Base-by-base conservation (phyloP, 1,140 invertebrate genomes). In the Drosophila asahinai region DNA sequence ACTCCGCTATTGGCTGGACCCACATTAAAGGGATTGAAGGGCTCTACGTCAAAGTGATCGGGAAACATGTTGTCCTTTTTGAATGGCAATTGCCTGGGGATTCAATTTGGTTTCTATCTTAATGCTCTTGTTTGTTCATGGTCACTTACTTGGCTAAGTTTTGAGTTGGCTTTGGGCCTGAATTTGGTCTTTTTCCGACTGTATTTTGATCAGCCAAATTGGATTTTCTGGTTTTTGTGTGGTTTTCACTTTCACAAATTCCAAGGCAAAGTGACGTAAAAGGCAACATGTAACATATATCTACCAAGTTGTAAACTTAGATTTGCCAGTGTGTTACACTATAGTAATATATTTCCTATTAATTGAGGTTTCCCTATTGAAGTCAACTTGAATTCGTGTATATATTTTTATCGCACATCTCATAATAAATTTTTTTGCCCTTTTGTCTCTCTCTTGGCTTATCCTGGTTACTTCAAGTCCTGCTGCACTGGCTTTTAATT, bases 21-120 rank as follows among this genome's bases (percentile, higher is more conserved):
- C 8, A 89, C 67, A 17, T 49, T 66, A 33, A 89, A 89, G 0
- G 84, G 84, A 70, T 89, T 71, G 43, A 89, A 89, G 14, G 64
- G 48, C 1, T 64, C 30, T 1, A 43, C 11, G 52, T 74, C 67
- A 17, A 30, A 36, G 19, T 81, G 62, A 22, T 80, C 65, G 5
- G 52, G 12, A 54, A 81, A 67, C 79, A 86, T 83, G 25, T 71
- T 65, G 57, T 42, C 15, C 17, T 55, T 14, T n/a, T 9, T 25
- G 1, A 14, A 12, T 14, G 17, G 7, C 60, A 57, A 52, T 27
- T 67, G 42, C 59, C 33, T 70, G 6, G 14, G 14, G 38, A 4
- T 14, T 33, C 15, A 2, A 45, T 1, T 5, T 17, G 11, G 22
- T 65, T 8, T 9, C 4, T 5, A 0, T 7, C 7, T 38, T 8